These are phyloP conservation scores for Homalodisca vitripennis DNA, from an alignment of 1,140 invertebrate species.

Conservation along the genomic window DNA sequence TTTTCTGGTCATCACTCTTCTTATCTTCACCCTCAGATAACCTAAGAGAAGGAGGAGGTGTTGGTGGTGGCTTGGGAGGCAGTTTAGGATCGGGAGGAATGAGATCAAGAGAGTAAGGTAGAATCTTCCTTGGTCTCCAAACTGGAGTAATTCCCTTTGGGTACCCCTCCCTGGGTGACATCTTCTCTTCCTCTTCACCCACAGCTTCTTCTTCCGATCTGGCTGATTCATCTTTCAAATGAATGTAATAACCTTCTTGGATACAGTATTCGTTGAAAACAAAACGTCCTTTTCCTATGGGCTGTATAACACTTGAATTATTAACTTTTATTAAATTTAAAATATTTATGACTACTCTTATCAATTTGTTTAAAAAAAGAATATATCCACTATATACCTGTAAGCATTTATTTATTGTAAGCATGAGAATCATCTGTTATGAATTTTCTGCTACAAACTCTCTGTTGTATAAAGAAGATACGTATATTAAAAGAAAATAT, in stretches of 20 bases:
- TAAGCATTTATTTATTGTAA: too few relatives aligned
- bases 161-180: slow-evolving; percentile 16
- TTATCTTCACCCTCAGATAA: too few relatives aligned
- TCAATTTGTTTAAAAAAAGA: too few relatives aligned
- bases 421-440: too few relatives aligned
- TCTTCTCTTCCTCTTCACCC: slow-evolving; percentile 7
- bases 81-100: slow-evolving; percentile 13
- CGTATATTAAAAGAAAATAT: too few relatives aligned
- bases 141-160: slow-evolving; percentile 19
- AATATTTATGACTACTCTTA: too few relatives aligned
- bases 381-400: too few relatives aligned
- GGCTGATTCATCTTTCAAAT: neutral
- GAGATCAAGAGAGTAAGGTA: slow-evolving; percentile 15
- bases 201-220: neutral
- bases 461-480: too few relatives aligned
- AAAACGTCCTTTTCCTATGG: slow-evolving; percentile 26
- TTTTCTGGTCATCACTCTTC: too few relatives aligned
- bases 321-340: too few relatives aligned
- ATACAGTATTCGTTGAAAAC: slow-evolving; percentile 26
- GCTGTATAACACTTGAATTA: slow-evolving; percentile 1
- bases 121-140: slow-evolving; percentile 22
- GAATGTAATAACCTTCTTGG: slow-evolving; percentile 19
- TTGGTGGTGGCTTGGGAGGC: slow-evolving; percentile 12
- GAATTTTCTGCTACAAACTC: too few relatives aligned
- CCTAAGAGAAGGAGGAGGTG: too few relatives aligned